These are phyloP conservation scores for Drosophila borealis DNA, from an alignment of 2,888 invertebrate genomes.

Conservation along the genomic window DNA sequence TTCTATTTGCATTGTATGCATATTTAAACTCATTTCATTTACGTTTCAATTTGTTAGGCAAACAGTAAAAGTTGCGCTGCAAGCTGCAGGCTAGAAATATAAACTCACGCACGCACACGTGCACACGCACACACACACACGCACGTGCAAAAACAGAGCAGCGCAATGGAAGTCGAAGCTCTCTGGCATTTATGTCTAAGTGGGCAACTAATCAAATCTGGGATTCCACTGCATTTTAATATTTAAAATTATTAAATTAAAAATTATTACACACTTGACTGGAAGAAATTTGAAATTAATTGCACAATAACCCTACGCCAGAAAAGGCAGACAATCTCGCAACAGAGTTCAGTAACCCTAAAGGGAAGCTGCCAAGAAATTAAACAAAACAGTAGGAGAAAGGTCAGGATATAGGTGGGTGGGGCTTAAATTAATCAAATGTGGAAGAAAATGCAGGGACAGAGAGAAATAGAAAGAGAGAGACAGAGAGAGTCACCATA, in stretches of 20 bases:
- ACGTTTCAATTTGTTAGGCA: constrained; percentile 63
- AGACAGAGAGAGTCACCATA: neutral
- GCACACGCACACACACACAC: neutral
- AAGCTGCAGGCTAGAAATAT: constrained; percentile 33
- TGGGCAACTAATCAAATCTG: constrained; percentile 49
- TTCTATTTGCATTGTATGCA: constrained; percentile 67
- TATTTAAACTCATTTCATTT: constrained; percentile 75
- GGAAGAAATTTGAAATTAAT: too few relatives aligned
- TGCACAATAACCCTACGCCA: too few relatives aligned
- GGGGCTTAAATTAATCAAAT: neutral
- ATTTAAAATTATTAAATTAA: neutral
- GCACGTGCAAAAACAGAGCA: neutral
- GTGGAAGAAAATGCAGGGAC: neutral
- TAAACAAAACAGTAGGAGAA: neutral
- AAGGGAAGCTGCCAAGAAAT: constrained; percentile 3
- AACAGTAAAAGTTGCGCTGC: constrained; percentile 37
- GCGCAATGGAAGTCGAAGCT: neutral
- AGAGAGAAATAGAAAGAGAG: too few relatives aligned
- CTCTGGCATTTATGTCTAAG: neutral
- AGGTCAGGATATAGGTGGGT: neutral
- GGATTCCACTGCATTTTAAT: constrained; percentile 49
- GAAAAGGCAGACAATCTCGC: neutral
- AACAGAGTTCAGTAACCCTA: constrained; percentile 31
- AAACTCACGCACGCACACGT: constrained; percentile 1
- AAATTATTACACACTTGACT: too few relatives aligned